Conservation (phyloP, 2,888 invertebrate genomes). For the Cheilosia grossa region DNA sequence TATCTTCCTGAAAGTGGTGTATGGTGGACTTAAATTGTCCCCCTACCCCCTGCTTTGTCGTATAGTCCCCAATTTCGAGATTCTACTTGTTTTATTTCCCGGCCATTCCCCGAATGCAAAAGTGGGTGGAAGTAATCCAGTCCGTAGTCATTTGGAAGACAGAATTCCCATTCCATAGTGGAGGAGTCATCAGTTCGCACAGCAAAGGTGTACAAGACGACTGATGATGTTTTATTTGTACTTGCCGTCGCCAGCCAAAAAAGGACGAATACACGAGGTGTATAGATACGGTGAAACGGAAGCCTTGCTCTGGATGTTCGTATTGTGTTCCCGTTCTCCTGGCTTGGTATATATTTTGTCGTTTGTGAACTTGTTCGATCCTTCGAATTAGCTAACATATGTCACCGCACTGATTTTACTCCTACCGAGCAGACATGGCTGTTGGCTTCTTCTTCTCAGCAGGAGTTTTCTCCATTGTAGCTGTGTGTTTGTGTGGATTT, state of each 20-base stretch:
- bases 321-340: constrained; percentile 25
- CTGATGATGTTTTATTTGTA: constrained; percentile 71
- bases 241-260: constrained; percentile 31
- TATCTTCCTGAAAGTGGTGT: constrained; percentile 65
- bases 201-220: constrained; percentile 56
- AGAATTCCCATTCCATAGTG: constrained; percentile 22
- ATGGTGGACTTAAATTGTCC: constrained; percentile 71
- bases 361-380: constrained; percentile 61
- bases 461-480: constrained; percentile 33
- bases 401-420: constrained; percentile 74
- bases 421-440: constrained; percentile 64
- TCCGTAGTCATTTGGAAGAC: constrained; percentile 51
- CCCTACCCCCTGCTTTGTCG: constrained; percentile 39
- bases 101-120: background rate
- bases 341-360: background rate
- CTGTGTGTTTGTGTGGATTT: constrained; percentile 20
- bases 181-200: constrained; percentile 47
- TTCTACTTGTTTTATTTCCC: constrained; percentile 67
- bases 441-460: constrained; percentile 68
- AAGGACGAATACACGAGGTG: constrained; percentile 27
- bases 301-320: constrained; percentile 39
- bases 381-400: constrained; percentile 75
- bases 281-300: constrained; percentile 41
- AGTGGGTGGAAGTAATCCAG: constrained; percentile 48
- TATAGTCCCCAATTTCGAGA: constrained; percentile 62